Percentiles rank a stretch among this genome's conserved stretches.
phyloP scores from a whole-genome alignment of 2,888 invertebrate genomes.

The Allygus modestus region DNA sequence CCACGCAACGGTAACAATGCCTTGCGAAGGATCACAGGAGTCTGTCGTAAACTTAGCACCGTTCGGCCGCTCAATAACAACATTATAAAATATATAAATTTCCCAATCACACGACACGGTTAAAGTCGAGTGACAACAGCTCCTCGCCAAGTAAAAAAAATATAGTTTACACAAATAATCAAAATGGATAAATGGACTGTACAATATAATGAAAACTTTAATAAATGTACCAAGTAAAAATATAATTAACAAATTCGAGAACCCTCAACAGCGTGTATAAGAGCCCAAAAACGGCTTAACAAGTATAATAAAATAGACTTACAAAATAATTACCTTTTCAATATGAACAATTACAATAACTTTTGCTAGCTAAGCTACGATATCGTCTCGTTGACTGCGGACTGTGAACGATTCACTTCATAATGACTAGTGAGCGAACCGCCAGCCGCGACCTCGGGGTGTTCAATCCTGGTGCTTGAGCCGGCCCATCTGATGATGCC shows the following conservation, averaged over 20 bases:
- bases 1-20: constrained; percentile 48
- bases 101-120: neutral
- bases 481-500: neutral
- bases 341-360: constrained; percentile 40
- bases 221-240: constrained; percentile 18
- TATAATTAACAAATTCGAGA: constrained; percentile 52
- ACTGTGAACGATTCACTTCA: neutral
- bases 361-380: constrained; percentile 41
- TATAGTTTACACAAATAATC: constrained; percentile 5
- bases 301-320: constrained; percentile 56
- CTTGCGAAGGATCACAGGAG: constrained; percentile 18
- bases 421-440: constrained; percentile 43
- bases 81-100: constrained; percentile 55
- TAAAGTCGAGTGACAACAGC: constrained; percentile 2
- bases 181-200: constrained; percentile 31
- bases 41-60: constrained; percentile 31
- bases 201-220: constrained; percentile 39
- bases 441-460: neutral
- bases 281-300: constrained; percentile 48
- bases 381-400: neutral
- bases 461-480: constrained; percentile 11
- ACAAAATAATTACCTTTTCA: constrained; percentile 56
- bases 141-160: constrained; percentile 9
- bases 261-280: constrained; percentile 52
- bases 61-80: constrained; percentile 32